These are phyloP conservation scores for Candidula unifasciata DNA, from an alignment of 2,888 invertebrate species.

Conservation along the genomic window DNA sequence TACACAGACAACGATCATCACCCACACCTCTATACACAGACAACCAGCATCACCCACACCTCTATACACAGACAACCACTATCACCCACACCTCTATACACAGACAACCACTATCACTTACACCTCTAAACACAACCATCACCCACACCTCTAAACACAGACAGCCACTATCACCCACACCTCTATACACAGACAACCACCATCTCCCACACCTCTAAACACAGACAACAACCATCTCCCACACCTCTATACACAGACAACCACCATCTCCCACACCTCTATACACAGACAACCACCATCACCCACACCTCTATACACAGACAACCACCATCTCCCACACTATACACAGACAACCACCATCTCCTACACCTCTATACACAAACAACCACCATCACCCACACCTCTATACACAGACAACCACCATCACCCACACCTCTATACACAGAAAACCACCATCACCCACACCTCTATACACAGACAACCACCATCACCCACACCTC, in stretches of 20 bases:
- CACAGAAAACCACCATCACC: neutral
- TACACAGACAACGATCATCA: neutral
- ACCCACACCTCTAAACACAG: neutral
- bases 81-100: neutral
- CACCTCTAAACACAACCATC: neutral
- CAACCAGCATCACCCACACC: neutral
- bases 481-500: neutral
- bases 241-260: neutral
- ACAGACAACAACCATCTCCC: neutral
- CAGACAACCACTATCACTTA: neutral
- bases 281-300: neutral
- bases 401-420: neutral
- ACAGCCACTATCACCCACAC: neutral
- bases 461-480: neutral
- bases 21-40: neutral
- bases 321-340: neutral
- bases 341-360: neutral
- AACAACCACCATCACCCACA: neutral
- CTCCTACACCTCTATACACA: neutral
- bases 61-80: neutral
- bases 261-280: neutral
- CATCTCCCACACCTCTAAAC: neutral
- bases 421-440: no score
- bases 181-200: neutral
- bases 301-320: neutral